These are phyloP conservation scores for Hoplostethus mediterraneus DNA, from an alignment of 2,797 vertebrate species.

Conservation along the genomic window DNA sequence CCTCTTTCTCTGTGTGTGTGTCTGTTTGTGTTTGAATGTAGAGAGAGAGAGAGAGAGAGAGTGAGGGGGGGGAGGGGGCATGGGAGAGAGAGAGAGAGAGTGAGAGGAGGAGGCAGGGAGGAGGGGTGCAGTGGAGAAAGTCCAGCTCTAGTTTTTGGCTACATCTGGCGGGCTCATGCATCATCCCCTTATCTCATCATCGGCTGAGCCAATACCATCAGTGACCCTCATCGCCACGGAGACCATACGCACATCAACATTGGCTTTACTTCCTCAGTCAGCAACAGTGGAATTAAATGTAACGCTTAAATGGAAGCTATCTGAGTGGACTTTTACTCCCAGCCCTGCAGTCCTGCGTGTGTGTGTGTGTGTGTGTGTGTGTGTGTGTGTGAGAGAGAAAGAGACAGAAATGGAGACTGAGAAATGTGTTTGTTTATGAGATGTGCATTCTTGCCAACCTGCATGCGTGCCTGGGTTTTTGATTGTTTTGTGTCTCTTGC, in stretches of 20 bases:
- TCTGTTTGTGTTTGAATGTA: conserved; percentile 52
- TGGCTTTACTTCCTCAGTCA: conserved; percentile 18
- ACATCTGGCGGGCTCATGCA: conserved; percentile 65
- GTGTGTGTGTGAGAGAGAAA: too few species aligned
- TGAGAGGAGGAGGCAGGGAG: conserved; percentile 39
- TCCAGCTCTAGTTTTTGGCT: conserved; percentile 62
- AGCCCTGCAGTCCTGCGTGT: neutral
- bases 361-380: neutral
- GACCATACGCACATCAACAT: conserved; percentile 39
- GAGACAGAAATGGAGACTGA: neutral
- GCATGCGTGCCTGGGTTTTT: conserved; percentile 3
- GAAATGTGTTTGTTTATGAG: neutral
- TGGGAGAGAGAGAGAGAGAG: conserved; percentile 56
- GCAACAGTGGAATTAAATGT: conserved; percentile 23
- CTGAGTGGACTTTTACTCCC: neutral
- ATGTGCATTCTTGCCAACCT: neutral
- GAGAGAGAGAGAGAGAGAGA: conserved; percentile 26
- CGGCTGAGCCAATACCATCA: conserved; percentile 33
- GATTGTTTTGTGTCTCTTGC: neutral
- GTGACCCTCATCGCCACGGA: conserved; percentile 53
- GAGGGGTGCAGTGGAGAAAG: conserved; percentile 66
- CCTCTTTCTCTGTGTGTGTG: conserved; percentile 59
- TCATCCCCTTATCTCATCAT: conserved; percentile 65
- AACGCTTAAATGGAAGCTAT: conserved; percentile 8
- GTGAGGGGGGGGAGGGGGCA: conserved; percentile 43